Conservation (phyloP, 2,888 invertebrate species). For the Cheiracanthium punctorium region DNA sequence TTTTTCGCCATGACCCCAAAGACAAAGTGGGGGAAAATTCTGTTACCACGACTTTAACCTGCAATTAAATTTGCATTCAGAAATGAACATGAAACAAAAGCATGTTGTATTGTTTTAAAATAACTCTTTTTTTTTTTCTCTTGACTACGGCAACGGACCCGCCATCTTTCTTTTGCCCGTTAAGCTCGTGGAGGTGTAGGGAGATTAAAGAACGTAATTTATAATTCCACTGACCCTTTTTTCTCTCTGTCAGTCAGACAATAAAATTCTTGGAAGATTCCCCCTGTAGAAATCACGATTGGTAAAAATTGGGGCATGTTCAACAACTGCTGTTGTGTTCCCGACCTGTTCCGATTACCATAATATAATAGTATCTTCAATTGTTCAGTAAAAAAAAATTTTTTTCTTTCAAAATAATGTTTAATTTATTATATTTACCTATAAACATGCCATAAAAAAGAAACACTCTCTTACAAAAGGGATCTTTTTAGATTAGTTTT, state of each 20-base stretch:
- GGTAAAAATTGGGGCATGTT: constrained; percentile 9
- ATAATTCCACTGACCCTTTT: constrained; percentile 21
- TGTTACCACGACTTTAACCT: constrained; percentile 57
- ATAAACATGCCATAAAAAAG: too few relatives aligned
- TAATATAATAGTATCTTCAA: neutral
- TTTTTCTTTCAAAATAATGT: too few relatives aligned
- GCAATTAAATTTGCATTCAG: constrained; percentile 33
- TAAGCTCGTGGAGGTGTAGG: neutral
- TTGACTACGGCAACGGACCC: neutral
- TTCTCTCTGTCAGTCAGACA: neutral
- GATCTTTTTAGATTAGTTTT: too few relatives aligned
- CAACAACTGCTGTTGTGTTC: neutral
- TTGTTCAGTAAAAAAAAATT: too few relatives aligned
- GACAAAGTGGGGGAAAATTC: constrained; percentile 7
- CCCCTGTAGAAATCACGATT: neutral
- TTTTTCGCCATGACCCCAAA: constrained; percentile 34
- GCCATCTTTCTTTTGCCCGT: neutral
- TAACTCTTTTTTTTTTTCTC: constrained; percentile 2
- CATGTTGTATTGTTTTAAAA: constrained; percentile 31
- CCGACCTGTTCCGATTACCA: neutral
- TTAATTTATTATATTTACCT: too few relatives aligned
- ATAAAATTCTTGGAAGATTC: neutral
- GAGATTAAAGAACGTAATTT: neutral
- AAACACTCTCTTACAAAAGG: too few relatives aligned
- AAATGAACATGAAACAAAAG: neutral